Evolutionary conservation across 1,140 invertebrate species (phyloP), one percentile per base, ranked within the genome.

Genomic region (Holotrichia oblita): DNA sequence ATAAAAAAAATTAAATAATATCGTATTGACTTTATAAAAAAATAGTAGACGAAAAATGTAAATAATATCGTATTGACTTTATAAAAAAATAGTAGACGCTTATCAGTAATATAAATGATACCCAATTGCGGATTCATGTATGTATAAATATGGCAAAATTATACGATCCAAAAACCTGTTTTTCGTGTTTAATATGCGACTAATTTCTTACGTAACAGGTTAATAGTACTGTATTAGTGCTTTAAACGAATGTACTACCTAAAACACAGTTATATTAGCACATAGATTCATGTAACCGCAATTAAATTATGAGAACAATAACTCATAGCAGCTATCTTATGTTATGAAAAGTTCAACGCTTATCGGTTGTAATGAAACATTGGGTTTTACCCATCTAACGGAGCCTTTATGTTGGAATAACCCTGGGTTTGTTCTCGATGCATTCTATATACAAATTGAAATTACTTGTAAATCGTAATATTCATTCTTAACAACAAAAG

Each of bases 321-420:
- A 55, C 48, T 55, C 48, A 17, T 6, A 14, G 14, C 48, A 17
- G n/a, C 17, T 7, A 17, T 55, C 14, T 17, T 17, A 55, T 17
- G 48, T 55, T 55, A 55, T 7, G 1, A n/a, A 3, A 55, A 55
- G 48, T 55, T 55, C 48, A 55, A 55, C n/a, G 48, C 48, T 55
- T 55, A 55, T 55, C 48, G 14, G 14, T 55, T n/a, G 17, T 6
- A 55, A n/a, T 17, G 6, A 55, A 14, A 55, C 48, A 7, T 20
- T 69, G 61, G 61, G 61, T 69, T 69, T 69, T 69, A 69, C 61
- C 61, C 17, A 69, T 69, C 61, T 69, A 69, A 69, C 61, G 22
- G 24, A 34, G 44, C 22, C 61, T 69, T 20, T 9, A 22, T 27
- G 20, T 9, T 69, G 61, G 61, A 69, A 69, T 69, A 69, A 69